Conservation (phyloP, 2,797 vertebrate species). For the Pachyuromys duprasi region DNA sequence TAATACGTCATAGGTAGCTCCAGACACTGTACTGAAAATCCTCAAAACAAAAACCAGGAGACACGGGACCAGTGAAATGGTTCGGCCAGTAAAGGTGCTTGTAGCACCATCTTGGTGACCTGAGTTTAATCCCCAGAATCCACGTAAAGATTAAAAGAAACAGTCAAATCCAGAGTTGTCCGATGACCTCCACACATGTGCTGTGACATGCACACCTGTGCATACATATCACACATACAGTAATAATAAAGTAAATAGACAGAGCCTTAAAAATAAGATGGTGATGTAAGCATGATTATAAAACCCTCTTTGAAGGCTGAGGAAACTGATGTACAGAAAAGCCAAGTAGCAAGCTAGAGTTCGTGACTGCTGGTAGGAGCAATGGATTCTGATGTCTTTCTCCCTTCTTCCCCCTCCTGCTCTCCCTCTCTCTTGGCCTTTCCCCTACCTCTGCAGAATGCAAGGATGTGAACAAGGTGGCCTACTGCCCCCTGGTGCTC, state of each 20-base stretch:
- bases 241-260: background rate
- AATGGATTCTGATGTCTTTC: background rate
- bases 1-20: background rate
- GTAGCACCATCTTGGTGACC: background rate
- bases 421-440: too few species aligned
- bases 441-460: slow-evolving; percentile 90
- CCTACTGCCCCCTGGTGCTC: slow-evolving; percentile 99
- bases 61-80: background rate
- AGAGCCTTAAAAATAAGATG: background rate
- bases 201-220: background rate
- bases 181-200: background rate
- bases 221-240: background rate
- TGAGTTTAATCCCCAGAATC: background rate
- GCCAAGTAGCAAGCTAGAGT: background rate
- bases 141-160: background rate
- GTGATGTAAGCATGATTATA: background rate
- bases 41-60: background rate
- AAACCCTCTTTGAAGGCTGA: background rate
- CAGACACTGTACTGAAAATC: background rate
- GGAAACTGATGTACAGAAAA: background rate
- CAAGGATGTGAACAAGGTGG: slow-evolving; percentile 99
- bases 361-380: background rate
- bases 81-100: background rate
- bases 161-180: background rate
- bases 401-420: background rate